phyloP scores from a whole-genome alignment of 2,888 invertebrate species.

The Aleiodes leptofemur region DNA sequence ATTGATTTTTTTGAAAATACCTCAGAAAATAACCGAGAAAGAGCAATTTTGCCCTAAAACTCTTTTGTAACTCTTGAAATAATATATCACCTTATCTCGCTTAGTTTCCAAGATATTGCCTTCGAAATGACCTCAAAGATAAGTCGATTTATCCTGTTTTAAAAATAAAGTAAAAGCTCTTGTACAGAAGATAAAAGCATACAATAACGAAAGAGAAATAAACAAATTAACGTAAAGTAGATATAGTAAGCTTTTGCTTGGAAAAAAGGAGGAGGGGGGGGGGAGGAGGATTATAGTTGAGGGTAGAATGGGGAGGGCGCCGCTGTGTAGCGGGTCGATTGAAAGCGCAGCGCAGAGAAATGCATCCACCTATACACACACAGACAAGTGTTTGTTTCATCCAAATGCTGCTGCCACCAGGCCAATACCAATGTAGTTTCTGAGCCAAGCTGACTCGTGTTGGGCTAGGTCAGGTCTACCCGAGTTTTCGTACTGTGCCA shows the following conservation, averaged over 20 bases:
- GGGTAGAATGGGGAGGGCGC: slow-evolving; percentile 56
- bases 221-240: neutral
- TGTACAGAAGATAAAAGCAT: too few species aligned
- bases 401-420: slow-evolving; percentile 38
- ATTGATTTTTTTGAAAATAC: too few species aligned
- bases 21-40: too few species aligned
- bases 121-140: too few species aligned
- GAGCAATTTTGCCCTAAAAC: too few species aligned
- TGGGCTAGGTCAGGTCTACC: slow-evolving; percentile 75
- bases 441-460: slow-evolving; percentile 73
- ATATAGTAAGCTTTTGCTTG: neutral
- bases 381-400: slow-evolving; percentile 12
- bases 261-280: too few species aligned
- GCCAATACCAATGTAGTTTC: slow-evolving; percentile 66
- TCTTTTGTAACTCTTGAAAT: too few species aligned
- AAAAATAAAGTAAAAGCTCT: too few species aligned
- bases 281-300: slow-evolving; percentile 1
- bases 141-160: too few species aligned
- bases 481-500: slow-evolving; percentile 73
- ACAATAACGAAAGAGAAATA: neutral
- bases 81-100: too few species aligned
- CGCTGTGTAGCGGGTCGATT: slow-evolving; percentile 71
- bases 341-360: slow-evolving; percentile 74
- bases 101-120: too few species aligned
- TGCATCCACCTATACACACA: slow-evolving; percentile 68